Percentiles rank a stretch among this genome's conserved stretches.
phyloP scores from a whole-genome alignment of 2,797 vertebrate species.

The Neoniphon sammara region DNA sequence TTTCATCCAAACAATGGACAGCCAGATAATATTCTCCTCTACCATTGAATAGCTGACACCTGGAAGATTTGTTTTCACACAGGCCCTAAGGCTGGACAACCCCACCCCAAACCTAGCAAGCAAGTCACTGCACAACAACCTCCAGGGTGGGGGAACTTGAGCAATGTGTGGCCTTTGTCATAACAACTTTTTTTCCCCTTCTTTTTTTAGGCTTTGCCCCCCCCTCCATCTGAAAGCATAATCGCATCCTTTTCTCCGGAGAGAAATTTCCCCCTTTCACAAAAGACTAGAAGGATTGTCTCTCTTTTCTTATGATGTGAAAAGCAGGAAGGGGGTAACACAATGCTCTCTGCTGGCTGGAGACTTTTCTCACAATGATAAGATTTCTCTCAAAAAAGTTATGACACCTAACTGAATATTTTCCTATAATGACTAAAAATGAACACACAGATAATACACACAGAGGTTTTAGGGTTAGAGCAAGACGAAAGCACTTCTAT shows the following conservation, averaged over 20 bases:
- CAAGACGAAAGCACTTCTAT: background rate
- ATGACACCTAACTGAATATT: conserved; percentile 28
- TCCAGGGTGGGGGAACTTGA: conserved; percentile 73
- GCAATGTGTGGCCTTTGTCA: conserved; percentile 77
- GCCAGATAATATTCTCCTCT: conserved; percentile 74
- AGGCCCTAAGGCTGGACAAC: conserved; percentile 75
- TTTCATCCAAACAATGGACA: conserved; percentile 71
- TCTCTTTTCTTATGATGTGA: conserved; percentile 67
- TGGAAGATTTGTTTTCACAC: conserved; percentile 82
- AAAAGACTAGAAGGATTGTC: conserved; percentile 74
- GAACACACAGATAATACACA: background rate
- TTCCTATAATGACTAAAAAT: background rate
- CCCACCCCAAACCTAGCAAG: conserved; percentile 74
- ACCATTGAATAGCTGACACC: conserved; percentile 78
- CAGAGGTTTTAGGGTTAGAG: background rate
- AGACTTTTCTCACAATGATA: conserved; percentile 81
- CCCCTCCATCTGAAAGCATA: conserved; percentile 73
- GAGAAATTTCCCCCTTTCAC: conserved; percentile 74
- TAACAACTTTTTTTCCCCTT: conserved; percentile 21
- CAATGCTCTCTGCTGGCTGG: conserved; percentile 16
- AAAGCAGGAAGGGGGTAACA: conserved; percentile 27
- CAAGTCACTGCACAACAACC: conserved; percentile 78
- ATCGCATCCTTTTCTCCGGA: conserved; percentile 79
- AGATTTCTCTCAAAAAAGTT: conserved; percentile 69
- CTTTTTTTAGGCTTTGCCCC: conserved; percentile 58